Base-by-base conservation (phyloP, 2,797 vertebrate genomes). In the Poeciliopsis paucimaculata region DNA sequence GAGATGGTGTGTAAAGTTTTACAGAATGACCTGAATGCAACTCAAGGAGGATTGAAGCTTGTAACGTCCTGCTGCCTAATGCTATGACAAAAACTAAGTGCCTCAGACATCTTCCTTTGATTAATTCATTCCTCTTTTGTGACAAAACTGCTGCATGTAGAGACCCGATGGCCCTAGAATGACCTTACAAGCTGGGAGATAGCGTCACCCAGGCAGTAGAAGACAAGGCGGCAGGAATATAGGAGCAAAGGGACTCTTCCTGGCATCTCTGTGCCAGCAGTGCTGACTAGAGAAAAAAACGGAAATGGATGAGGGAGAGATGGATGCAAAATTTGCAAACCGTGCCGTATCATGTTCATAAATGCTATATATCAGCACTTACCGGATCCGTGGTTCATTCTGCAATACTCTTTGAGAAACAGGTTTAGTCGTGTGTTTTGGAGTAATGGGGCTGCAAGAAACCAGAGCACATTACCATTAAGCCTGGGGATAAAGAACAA, bases 271-370 rank as follows among this genome's bases (percentile, higher is more conserved):
- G 75, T 51, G 45, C 60, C 60, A 51, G 45, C 62, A 68, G 47
- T 36, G 20, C 62, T 68, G 62, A 68, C 62, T 68, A 34, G 31
- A 77, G 62, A 77, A 36, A 23, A 60, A 47, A 11, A 39, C 6
- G 13, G 34, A 53, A 36, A 64, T 23, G 23, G 62, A 39, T 51
- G 45, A 68, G 46, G 49, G 49, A 10, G 16, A 47, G 57, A 64
- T 62, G 57, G 55, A 75, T 47, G 43, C 43, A 53, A 53, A 53
- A 73, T 51, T 51, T 36, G 49, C 72, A 73, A 73, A 73, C 72
- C 26, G 41, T 36, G 72, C 72, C 47, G 36, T 73, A 73, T 53
- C 49, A 57, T 75, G 26, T 34, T n/a, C 73, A 45, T 75, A 55
- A 75, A 39, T 43, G 39, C 36, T 49, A 20, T 26, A 41, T 49